Evolutionary conservation across 1,140 invertebrate species (phyloP), one percentile per base, ranked within the genome.

Genomic region (Pissodes strobi): DNA sequence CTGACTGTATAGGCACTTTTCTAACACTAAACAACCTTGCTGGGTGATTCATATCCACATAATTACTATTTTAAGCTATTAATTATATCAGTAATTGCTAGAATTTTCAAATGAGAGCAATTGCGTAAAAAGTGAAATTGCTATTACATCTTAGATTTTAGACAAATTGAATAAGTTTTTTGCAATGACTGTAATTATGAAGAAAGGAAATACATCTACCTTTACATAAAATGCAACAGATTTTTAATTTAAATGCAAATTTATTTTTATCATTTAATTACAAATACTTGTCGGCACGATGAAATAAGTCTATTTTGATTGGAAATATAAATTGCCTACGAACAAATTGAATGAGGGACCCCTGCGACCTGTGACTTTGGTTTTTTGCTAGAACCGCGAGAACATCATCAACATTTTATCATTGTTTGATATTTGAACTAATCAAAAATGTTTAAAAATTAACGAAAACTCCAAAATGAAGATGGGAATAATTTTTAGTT

Each of bases 91-190:
- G 37, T 46, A 55, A 25, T 45, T 17, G 3, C 8, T 5, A 43
- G 38, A 19, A 45, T 45, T 58, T 55, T 58, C 41, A 58, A 58
- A 12, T 27, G 39, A 43, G 23, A 45, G 38, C 38, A 34, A 30
- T 58, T 58, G 25, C 55, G 39, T 58, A 43, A 38, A 58, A 58
- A 58, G 55, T 27, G 55, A 58, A 58, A 58, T 58, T 58, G 3
- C 12, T 30, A 53, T 56, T 56, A 15, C 38, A 41, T 56, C 38
- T 41, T 21, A n/a, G 19, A 15, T 19, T 2, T 25, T 17, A 23
- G 13, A 6, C 10, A 18, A 53, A 37, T 34, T 13, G n/a, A n/a
- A n/a, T n/a, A n/a, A n/a, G 2, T 41, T 53, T 53, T 18, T 53
- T 53, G 30, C 30, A 37, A 37, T 19, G 18, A 37, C 5, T 27